Percentiles rank a stretch among this genome's conserved stretches.
Evolutionary conservation across 2,888 invertebrate species (phyloP).

Genomic region (Heliconius erato): DNA sequence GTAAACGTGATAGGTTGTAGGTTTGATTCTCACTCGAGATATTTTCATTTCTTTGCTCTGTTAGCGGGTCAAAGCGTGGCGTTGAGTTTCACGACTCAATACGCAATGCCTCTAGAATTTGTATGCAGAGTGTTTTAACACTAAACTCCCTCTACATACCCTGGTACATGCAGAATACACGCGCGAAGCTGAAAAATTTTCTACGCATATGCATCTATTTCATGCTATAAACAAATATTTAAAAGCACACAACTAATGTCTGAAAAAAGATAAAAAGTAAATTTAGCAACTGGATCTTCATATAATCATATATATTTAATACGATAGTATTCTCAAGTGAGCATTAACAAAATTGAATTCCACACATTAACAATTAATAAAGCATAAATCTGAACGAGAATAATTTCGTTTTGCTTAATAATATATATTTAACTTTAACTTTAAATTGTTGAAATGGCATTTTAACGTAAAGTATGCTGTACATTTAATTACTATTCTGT

Average conservation of each 20-base stretch:
- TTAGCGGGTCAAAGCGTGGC: no score
- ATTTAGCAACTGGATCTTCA: no score
- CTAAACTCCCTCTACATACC: neutral
- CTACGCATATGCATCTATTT: no score
- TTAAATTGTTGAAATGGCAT: neutral
- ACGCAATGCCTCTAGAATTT: no score
- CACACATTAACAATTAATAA: conserved; percentile 1
- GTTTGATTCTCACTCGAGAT: neutral
- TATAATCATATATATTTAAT: no score
- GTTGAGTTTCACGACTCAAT: no score
- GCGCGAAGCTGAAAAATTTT: neutral
- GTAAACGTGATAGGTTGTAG: no score
- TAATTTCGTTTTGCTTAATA: conserved; percentile 1
- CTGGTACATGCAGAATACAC: neutral
- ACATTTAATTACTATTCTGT: neutral
- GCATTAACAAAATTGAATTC: conserved; percentile 1
- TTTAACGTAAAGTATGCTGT: neutral
- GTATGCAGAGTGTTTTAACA: neutral
- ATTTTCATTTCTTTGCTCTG: neutral
- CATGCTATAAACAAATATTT: no score
- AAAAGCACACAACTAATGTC: no score
- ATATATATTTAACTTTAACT: neutral
- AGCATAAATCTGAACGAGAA: neutral
- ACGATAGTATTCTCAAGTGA: neutral
- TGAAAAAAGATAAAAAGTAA: no score